Evolutionary conservation across 2,113 vertebrate species (phyloP).

Genomic region (Peromyscus californicus): DNA sequence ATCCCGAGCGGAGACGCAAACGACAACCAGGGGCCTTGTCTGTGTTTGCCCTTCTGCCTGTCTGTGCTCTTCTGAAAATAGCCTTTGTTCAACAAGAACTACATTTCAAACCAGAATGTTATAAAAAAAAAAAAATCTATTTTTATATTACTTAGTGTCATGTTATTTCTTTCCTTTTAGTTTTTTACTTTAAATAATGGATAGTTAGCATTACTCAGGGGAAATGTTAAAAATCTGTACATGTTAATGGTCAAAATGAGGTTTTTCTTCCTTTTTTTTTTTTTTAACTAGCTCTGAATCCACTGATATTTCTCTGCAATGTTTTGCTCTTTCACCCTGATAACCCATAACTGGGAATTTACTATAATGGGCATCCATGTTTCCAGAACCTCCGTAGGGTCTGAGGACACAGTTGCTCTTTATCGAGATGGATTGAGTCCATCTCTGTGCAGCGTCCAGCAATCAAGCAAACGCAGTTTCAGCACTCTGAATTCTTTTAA

Average conservation of each 20-base stretch:
- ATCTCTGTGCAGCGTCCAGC: constrained; percentile 53
- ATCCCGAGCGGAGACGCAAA: background rate
- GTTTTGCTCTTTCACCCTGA: background rate
- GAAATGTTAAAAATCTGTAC: background rate
- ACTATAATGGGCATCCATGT: constrained; percentile 37
- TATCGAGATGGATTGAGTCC: constrained; percentile 51
- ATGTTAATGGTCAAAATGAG: constrained; percentile 41
- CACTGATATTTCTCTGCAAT: background rate
- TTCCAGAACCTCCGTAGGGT: background rate
- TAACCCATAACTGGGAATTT: constrained; percentile 2
- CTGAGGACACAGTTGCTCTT: constrained; percentile 50
- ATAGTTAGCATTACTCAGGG: background rate
- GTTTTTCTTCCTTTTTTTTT: background rate
- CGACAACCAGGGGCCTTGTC: background rate
- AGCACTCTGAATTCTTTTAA: constrained; percentile 30
- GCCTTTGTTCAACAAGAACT: constrained; percentile 20
- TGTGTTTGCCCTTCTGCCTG: background rate
- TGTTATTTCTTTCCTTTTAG: background rate
- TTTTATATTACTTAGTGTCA: constrained; percentile 4
- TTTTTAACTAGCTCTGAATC: background rate
- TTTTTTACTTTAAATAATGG: constrained; percentile 45
- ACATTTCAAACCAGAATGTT: background rate
- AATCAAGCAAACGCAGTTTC: constrained; percentile 60
- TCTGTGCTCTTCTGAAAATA: background rate
- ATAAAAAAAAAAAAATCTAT: background rate